A percentile compares a stretch with the other conserved stretches of the same genome.
phyloP scores from a whole-genome alignment of 2,113 vertebrate species.

The Archocentrus centrarchus region DNA sequence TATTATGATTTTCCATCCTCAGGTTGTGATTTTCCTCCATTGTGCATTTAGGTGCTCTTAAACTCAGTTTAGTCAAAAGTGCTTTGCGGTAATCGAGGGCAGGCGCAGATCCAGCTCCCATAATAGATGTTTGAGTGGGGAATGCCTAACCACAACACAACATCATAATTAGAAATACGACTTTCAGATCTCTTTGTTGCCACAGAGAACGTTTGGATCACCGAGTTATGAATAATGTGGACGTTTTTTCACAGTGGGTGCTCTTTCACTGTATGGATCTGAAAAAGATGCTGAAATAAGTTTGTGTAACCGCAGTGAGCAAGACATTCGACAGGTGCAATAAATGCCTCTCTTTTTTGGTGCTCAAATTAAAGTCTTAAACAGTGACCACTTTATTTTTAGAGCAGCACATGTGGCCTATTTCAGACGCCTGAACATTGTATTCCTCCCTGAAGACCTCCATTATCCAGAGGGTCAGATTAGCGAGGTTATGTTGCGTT shows the following conservation, averaged over 20 bases:
- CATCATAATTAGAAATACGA: constrained; percentile 56
- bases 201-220: constrained; percentile 19
- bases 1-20: constrained; percentile 42
- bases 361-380: background rate
- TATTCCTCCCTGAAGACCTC: constrained; percentile 5
- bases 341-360: background rate
- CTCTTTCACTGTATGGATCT: background rate
- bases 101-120: constrained; percentile 47
- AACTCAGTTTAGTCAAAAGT: constrained; percentile 53
- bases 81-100: constrained; percentile 45
- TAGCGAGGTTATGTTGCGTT: background rate
- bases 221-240: background rate
- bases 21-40: constrained; percentile 42
- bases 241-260: background rate
- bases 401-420: background rate
- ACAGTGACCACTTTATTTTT: background rate
- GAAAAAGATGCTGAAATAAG: background rate
- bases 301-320: background rate
- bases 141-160: constrained; percentile 59
- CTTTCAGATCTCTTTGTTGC: constrained; percentile 12
- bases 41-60: constrained; percentile 43
- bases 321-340: constrained; percentile 11
- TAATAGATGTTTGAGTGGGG: constrained; percentile 60
- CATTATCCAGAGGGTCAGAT: constrained; percentile 7
- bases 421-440: constrained; percentile 27